Base-by-base conservation (phyloP, 1,140 invertebrate species). In the Polypedilum pembai region DNA sequence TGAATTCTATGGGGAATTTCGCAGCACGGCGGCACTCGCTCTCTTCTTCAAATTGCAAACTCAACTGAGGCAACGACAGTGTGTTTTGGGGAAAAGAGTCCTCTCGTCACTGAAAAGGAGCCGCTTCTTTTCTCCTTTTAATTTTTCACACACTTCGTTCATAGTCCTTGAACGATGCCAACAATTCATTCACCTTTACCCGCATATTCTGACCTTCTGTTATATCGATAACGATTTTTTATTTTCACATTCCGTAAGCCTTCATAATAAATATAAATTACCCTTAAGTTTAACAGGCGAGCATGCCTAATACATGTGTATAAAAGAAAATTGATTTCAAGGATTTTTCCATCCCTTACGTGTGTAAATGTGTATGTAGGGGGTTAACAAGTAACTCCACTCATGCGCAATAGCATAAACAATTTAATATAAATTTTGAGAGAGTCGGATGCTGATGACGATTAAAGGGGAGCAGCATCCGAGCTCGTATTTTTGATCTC, bases 51-150 rank as follows among this genome's bases (percentile, higher is more conserved):
- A n/a, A n/a, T n/a, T 56, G 10, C 45, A 33, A 1, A 33, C 5
- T 3, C 24, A 33, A 33, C 24, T 3, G 24, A 33, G 24, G 5
- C 24, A 33, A 33, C 24, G 24, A 33, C 24, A 33, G 24, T 33
- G 24, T 33, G 5, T 33, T 33, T 33, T 33, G 24, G 24, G 24
- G 24, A 33, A 33, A 33, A 33, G 24, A 33, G 24, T 33, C 5
- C 5, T 33, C 24, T 33, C 24, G 24, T 5, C 24, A 33, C 24
- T n/a, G 5, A 33, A 8, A 56, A 56, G n/a, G 3, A 15, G n/a
- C n/a, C n/a, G n/a, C n/a, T 56, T 20, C 65, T 69, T 69, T 69
- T 69, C 65, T 69, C 65, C 65, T 69, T 69, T 69, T 69, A 69
- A 69, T 69, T 69, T 69, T 69, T 69, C 65, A 21, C 17, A 69